Percentiles rank a stretch among this genome's conserved stretches.
phyloP scores from a whole-genome alignment of 2,888 invertebrate species.

The Sipha maydis region DNA sequence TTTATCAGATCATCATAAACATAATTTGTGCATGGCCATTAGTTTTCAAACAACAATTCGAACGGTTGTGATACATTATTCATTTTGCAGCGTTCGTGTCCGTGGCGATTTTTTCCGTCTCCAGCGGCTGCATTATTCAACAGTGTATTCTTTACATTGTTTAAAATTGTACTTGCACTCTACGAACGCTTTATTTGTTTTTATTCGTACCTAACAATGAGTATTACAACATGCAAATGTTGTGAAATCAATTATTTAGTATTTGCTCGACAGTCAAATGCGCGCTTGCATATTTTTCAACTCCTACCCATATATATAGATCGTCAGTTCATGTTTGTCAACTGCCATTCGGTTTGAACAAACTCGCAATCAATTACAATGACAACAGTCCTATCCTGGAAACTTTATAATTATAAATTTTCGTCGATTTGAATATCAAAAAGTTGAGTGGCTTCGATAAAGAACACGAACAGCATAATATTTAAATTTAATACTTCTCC shows the following conservation, averaged over 20 bases:
- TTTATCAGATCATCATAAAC: too few species aligned
- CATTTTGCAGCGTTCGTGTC: too few species aligned
- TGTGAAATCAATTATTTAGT: constrained; percentile 21
- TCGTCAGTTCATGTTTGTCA: constrained; percentile 11
- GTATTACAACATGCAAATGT: neutral
- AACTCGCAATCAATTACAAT: constrained; percentile 28
- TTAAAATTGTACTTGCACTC: constrained; percentile 2
- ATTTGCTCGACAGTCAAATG: constrained; percentile 9
- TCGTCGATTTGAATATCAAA: constrained; percentile 2
- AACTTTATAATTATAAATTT: constrained; percentile 6
- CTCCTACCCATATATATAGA: neutral
- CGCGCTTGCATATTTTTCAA: neutral
- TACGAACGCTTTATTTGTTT: constrained; percentile 10
- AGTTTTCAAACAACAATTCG: too few species aligned
- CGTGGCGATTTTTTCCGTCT: neutral
- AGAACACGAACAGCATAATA: constrained; percentile 7
- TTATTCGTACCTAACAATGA: neutral
- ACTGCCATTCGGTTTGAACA: neutral
- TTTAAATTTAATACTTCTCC: neutral
- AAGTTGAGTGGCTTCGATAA: neutral
- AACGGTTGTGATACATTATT: too few species aligned
- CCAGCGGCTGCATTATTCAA: neutral
- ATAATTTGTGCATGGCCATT: too few species aligned
- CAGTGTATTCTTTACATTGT: neutral
- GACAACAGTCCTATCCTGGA: neutral